Evolutionary conservation across 2,113 vertebrate species (phyloP).

Genomic region (Indri indri): DNA sequence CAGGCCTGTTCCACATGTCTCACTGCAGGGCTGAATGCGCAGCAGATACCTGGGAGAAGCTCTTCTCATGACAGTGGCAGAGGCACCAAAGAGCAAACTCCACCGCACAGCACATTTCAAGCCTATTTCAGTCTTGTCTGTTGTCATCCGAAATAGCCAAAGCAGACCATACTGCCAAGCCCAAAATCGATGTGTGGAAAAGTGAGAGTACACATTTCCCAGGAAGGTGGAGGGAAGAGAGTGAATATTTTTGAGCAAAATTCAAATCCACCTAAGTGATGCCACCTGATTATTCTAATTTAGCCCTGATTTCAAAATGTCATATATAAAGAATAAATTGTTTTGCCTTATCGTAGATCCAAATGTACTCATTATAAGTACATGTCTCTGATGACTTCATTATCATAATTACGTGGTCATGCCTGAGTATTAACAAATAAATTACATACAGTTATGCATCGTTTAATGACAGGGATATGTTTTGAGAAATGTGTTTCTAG

Average conservation of each 20-base stretch:
- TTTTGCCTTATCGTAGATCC: neutral
- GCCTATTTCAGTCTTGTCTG: neutral
- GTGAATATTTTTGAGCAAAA: neutral
- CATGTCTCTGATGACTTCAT: neutral
- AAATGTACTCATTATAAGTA: neutral
- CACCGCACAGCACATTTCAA: neutral
- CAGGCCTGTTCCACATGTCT: neutral
- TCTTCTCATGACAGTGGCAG: neutral
- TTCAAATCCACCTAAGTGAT: neutral
- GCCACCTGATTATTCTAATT: neutral
- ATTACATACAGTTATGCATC: neutral
- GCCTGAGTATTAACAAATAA: neutral
- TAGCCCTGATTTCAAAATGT: neutral
- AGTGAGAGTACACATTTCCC: neutral
- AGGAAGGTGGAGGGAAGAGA: no score
- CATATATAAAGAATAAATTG: neutral
- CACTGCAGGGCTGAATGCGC: neutral
- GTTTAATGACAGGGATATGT: neutral
- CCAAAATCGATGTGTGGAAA: neutral
- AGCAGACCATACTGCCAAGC: neutral
- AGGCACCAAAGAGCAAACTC: neutral
- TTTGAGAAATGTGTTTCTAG: neutral
- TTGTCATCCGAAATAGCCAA: neutral
- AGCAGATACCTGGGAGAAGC: no score
- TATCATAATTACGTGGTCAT: neutral